These are phyloP conservation scores for Augochlora pura DNA, from an alignment of 1,140 invertebrate genomes.

Conservation along the genomic window DNA sequence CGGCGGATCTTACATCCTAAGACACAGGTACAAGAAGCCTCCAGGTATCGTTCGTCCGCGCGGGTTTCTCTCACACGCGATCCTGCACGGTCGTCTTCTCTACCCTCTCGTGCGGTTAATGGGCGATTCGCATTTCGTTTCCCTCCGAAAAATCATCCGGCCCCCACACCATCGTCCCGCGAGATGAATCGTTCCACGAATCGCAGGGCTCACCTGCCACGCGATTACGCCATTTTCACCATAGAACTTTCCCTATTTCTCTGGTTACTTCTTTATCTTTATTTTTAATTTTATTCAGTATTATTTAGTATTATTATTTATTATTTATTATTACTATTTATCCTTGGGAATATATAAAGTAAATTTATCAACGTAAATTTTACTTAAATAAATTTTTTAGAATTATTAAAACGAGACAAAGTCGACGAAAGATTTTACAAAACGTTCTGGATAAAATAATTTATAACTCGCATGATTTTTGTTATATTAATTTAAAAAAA, in stretches of 20 bases:
- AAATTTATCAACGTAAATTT: background rate
- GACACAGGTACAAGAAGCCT: slow-evolving; percentile 7
- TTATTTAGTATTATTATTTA: no score
- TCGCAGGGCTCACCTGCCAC: slow-evolving; percentile 1
- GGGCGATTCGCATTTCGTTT: slow-evolving; percentile 53
- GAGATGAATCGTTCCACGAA: slow-evolving; percentile 5
- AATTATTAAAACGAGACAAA: no score
- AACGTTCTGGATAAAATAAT: no score
- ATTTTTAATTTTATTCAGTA: no score
- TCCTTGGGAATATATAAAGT: no score
- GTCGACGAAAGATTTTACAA: no score
- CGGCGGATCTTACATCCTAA: background rate
- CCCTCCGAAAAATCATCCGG: slow-evolving; percentile 48
- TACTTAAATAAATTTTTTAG: background rate
- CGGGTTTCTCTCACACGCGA: slow-evolving; percentile 53
- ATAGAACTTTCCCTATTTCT: background rate
- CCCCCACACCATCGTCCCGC: background rate
- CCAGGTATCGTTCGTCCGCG: slow-evolving; percentile 23
- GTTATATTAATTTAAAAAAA: no score
- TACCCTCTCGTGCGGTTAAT: slow-evolving; percentile 62
- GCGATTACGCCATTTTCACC: slow-evolving; percentile 9
- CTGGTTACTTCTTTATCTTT: background rate
- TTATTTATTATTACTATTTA: no score
- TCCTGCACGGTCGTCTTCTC: slow-evolving; percentile 40
- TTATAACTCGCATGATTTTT: no score